Evolutionary conservation across 2,113 vertebrate genomes (phyloP).

Genomic region (Alligator mississippiensis): DNA sequence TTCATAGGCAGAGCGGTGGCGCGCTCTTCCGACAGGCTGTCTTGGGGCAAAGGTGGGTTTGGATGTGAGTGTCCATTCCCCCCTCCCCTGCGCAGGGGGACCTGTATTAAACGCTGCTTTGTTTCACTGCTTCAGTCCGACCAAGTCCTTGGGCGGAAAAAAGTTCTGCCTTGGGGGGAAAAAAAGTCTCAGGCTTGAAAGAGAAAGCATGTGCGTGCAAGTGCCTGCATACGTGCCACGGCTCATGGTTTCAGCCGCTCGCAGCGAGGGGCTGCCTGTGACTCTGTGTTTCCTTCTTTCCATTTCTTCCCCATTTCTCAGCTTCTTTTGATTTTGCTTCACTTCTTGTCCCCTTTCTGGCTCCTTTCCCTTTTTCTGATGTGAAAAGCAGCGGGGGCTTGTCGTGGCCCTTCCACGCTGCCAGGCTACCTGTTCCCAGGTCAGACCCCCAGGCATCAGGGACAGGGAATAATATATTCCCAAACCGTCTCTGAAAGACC

Average conservation of each 20-base stretch:
- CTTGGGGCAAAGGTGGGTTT: background rate
- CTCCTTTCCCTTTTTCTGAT: background rate
- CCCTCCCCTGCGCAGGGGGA: background rate
- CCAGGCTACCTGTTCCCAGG: background rate
- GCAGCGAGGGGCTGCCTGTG: background rate
- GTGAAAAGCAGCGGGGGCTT: background rate
- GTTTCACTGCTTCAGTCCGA: background rate
- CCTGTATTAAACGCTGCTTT: background rate
- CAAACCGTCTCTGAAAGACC: background rate
- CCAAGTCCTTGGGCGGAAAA: no score
- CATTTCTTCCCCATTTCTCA: background rate
- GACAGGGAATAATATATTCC: background rate
- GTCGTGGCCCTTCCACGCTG: background rate
- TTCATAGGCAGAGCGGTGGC: background rate
- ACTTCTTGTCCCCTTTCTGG: background rate
- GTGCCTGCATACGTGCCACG: background rate
- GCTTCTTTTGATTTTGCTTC: background rate
- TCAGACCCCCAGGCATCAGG: background rate
- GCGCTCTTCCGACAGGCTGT: background rate
- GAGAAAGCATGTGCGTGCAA: background rate
- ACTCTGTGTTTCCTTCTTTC: background rate
- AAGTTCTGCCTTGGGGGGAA: background rate
- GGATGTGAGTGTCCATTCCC: background rate
- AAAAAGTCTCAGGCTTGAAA: background rate
- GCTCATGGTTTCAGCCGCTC: background rate